These are phyloP conservation scores for Micropterix aruncella DNA, from an alignment of 2,888 invertebrate species.

Conservation along the genomic window DNA sequence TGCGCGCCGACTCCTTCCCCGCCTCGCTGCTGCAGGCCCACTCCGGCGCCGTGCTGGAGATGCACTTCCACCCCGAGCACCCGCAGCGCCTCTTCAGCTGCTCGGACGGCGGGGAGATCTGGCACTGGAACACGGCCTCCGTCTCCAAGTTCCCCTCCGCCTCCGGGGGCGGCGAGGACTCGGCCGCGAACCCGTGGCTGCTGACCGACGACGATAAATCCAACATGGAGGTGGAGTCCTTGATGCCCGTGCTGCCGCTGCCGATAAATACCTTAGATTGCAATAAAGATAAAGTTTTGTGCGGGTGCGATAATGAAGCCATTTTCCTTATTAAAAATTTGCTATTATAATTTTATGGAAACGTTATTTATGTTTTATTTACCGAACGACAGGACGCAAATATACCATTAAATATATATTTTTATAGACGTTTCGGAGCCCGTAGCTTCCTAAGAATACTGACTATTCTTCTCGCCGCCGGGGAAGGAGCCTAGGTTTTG, in stretches of 20 bases:
- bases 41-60: slow-evolving; percentile 62
- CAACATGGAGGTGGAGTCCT: slow-evolving; percentile 53
- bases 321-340: slow-evolving; percentile 64
- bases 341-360: slow-evolving; percentile 24
- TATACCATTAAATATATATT: too few species aligned
- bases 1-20: slow-evolving; percentile 71
- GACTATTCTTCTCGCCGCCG: too few species aligned
- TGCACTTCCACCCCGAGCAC: slow-evolving; percentile 74
- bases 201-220: slow-evolving; percentile 52
- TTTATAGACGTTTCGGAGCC: too few species aligned
- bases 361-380: too few species aligned
- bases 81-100: slow-evolving; percentile 76
- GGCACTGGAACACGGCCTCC: slow-evolving; percentile 73
- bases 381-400: too few species aligned
- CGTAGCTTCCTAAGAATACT: too few species aligned
- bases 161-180: slow-evolving; percentile 18
- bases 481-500: too few species aligned
- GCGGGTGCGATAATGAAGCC: slow-evolving; percentile 82
- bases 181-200: slow-evolving; percentile 45
- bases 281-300: slow-evolving; percentile 57
- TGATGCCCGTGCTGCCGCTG: slow-evolving; percentile 62
- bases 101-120: slow-evolving; percentile 69
- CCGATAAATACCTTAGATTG: slow-evolving; percentile 75
- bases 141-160: slow-evolving; percentile 22
- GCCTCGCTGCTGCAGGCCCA: slow-evolving; percentile 71